Evolutionary conservation across 2,888 invertebrate species (phyloP).

Genomic region (Temnothorax unifasciatus): DNA sequence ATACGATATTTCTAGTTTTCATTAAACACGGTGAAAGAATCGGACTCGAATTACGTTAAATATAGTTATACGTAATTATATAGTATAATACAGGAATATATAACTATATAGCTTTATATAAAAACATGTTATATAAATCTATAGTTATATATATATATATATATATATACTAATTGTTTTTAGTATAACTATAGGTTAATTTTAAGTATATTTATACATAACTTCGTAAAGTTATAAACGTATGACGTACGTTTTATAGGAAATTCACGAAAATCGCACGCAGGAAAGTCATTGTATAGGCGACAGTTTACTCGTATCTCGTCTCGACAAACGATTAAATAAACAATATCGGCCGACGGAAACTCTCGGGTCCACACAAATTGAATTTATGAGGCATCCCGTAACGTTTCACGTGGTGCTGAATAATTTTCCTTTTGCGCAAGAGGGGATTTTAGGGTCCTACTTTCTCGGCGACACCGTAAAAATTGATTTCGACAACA

Average conservation of each 20-base stretch:
- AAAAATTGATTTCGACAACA: neutral
- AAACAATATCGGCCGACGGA: conserved; percentile 3
- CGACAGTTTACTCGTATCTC: neutral
- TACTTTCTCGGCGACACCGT: neutral
- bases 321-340: neutral
- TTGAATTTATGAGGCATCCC: neutral
- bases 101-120: too few relatives aligned
- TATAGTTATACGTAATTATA: neutral
- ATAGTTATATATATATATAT: neutral
- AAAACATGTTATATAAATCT: too few relatives aligned
- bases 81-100: neutral
- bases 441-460: neutral
- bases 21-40: neutral
- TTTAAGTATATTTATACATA: conserved; percentile 8
- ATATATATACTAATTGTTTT: neutral
- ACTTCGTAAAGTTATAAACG: neutral
- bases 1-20: neutral
- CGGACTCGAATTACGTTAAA: neutral
- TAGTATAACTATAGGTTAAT: neutral
- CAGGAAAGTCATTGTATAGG: neutral
- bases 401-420: too few relatives aligned
- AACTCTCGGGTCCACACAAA: neutral
- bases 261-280: neutral
- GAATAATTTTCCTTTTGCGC: neutral
- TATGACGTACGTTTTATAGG: neutral